Conservation (phyloP, 2,888 invertebrate genomes). For the Subacronicta megacephala region DNA sequence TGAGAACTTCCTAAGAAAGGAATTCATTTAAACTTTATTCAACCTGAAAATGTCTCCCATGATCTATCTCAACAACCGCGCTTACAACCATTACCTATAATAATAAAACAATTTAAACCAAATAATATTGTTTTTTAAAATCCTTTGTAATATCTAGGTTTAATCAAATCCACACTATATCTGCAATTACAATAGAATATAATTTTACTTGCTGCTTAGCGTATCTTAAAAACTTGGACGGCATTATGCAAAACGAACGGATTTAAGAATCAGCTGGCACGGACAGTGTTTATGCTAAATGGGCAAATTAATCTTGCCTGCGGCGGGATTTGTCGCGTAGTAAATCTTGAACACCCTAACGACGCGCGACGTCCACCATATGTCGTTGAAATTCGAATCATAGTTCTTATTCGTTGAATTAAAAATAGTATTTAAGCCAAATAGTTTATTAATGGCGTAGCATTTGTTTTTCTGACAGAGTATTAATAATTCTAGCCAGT, state of each 20-base stretch:
- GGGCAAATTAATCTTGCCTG: constrained; percentile 58
- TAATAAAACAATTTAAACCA: too few species aligned
- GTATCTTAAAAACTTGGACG: constrained; percentile 45
- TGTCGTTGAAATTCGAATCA: constrained; percentile 10
- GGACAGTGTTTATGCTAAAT: constrained; percentile 61
- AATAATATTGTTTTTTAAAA: too few species aligned
- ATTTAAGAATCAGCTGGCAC: constrained; percentile 59
- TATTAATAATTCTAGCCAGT: too few species aligned
- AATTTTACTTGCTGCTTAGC: constrained; percentile 34
- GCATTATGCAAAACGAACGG: constrained; percentile 55
- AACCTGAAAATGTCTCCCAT: too few species aligned
- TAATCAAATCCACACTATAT: background rate
- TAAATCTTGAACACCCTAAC: constrained; percentile 57
- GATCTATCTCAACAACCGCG: too few species aligned
- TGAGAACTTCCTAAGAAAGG: too few species aligned
- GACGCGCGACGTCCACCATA: constrained; percentile 25
- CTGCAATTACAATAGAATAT: constrained; percentile 34
- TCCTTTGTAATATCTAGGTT: too few species aligned
- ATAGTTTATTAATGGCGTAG: constrained; percentile 16
- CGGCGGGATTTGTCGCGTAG: constrained; percentile 46
- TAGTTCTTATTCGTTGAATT: constrained; percentile 14
- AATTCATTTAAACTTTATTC: too few species aligned
- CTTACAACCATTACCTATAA: too few species aligned
- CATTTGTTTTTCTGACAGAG: too few species aligned
- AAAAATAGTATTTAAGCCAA: constrained; percentile 8